Base-by-base conservation (phyloP, 2,113 vertebrate species). In the Siniperca knerii region DNA sequence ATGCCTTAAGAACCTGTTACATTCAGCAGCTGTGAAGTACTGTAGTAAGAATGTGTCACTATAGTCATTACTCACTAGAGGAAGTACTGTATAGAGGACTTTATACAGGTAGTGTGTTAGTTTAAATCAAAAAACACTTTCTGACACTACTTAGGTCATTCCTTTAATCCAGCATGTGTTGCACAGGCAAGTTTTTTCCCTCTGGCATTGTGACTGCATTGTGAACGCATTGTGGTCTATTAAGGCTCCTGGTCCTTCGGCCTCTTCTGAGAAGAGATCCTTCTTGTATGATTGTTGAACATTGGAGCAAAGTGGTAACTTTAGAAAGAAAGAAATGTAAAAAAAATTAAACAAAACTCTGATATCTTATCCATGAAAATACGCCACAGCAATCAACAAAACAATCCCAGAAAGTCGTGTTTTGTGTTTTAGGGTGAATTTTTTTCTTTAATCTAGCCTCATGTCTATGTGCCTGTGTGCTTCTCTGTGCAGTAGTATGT, bases 401-500 rank as follows among this genome's bases (percentile, higher is more conserved):
- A 6, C 13, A 1, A 25, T 46, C 40, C 6, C 42, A 67, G 6
- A 67, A 9, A 67, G 23, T 65, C 18, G 12, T 37, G n/a, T 81
- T 74, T 61, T 60, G 23, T 75, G 54, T 61, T 76, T 29, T n/a
- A 25, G n/a, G 21, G 16, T 50, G 13, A 66, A 25, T 5, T 20
- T 3, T 29, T 69, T 29, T 64, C 55, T 73, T 9, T 25, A 33
- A 73, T 35, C 54, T 10, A 4, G 57, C 4, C 12, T 11, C 6
- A 2, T 44, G 23, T 33, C 6, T 54, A 8, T n/a, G 44, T 76
- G 52, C 52, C 35, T 48, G 33, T 29, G 72, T 79, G 78, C 65
- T 60, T 79, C 23, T 40, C 60, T 40, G 40, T 82, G 84, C 67
- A 13, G 20, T 2, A 54, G 79, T 69, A 16, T 54, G 79, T 85